Conservation (phyloP, 2,797 vertebrate species). For the Spheniscus humboldti region DNA sequence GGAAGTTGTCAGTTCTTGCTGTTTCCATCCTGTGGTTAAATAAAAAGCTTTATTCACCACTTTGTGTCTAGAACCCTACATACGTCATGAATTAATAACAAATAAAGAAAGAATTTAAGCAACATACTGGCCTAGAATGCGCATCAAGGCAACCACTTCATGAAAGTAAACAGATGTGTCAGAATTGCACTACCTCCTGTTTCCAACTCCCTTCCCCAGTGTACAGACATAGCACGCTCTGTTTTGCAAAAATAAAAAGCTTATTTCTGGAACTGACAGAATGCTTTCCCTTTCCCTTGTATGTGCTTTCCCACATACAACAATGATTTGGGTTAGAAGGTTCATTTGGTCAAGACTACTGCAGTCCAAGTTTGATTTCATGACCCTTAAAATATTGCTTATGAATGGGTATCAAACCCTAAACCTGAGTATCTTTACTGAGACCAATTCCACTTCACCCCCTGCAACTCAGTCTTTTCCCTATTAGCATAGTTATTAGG, state of each 20-base stretch:
- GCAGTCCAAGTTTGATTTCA: neutral
- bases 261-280: neutral
- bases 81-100: neutral
- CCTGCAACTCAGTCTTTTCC: neutral
- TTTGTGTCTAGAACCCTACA: neutral
- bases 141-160: neutral
- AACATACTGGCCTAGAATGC: neutral
- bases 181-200: neutral
- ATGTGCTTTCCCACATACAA: neutral
- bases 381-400: neutral
- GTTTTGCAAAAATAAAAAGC: neutral
- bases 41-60: neutral
- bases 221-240: neutral
- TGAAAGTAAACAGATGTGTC: neutral
- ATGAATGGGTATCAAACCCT: neutral
- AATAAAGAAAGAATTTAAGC: neutral
- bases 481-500: neutral
- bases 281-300: neutral
- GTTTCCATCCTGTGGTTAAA: neutral
- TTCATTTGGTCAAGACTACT: neutral
- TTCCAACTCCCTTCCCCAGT: neutral
- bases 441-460: neutral
- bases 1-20: neutral
- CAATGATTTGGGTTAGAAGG: neutral
- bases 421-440: neutral